Conservation (phyloP, 2,113 vertebrate species). For the Phyllostomus hastatus region DNA sequence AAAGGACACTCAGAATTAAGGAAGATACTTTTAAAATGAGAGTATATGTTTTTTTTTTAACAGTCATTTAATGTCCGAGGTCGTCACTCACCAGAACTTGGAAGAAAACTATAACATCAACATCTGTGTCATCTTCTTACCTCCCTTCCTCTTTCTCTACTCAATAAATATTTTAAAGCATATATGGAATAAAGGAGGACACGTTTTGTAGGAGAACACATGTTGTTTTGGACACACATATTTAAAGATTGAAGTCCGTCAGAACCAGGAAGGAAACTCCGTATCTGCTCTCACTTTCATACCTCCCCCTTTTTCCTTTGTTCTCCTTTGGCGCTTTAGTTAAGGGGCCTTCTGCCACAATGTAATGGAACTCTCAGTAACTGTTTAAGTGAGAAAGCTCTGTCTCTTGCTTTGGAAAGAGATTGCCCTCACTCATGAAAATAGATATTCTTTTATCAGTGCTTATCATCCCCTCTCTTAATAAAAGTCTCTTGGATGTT, state of each 20-base stretch:
- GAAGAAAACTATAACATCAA: conserved; percentile 47
- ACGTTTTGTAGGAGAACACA: conserved; percentile 17
- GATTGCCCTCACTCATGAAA: conserved; percentile 8
- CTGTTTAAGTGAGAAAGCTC: not conserved
- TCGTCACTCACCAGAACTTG: conserved; percentile 38
- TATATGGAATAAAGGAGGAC: conserved; percentile 65
- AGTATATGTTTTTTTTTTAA: conserved; percentile 52
- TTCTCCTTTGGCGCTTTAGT: not conserved
- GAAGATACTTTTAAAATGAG: conserved; percentile 40
- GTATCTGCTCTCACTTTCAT: not conserved
- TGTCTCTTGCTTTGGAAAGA: not conserved
- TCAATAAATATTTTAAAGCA: conserved; percentile 72
- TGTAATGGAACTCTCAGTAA: not conserved
- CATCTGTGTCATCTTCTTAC: conserved; percentile 47
- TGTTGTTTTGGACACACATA: conserved; percentile 28
- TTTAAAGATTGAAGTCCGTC: not conserved
- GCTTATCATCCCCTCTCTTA: not conserved
- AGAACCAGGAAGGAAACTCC: not conserved
- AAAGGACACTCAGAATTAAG: conserved; percentile 16
- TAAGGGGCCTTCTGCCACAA: not conserved
- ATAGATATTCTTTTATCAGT: not conserved
- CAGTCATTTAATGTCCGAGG: conserved; percentile 47
- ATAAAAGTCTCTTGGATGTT: not conserved
- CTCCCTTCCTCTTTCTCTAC: conserved; percentile 38
- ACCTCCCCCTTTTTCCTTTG: not conserved